Conservation (phyloP, 2,797 vertebrate genomes). For the Potorous gilbertii region DNA sequence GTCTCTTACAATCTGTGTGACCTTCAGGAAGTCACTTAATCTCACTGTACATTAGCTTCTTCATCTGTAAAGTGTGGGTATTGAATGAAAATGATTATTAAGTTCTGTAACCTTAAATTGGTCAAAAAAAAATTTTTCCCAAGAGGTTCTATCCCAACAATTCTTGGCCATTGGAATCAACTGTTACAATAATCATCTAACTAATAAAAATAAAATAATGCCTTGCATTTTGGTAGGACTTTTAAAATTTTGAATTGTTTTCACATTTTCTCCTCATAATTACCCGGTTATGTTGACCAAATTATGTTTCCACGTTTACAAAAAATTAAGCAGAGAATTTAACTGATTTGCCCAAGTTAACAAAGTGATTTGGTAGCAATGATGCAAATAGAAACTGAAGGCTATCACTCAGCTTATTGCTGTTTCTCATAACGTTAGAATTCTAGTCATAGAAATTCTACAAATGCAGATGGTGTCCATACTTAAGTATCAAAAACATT, state of each 20-base stretch:
- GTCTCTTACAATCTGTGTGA: background rate
- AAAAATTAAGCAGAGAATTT: background rate
- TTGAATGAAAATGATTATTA: background rate
- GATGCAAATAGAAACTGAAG: background rate
- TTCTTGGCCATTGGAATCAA: conserved; percentile 2
- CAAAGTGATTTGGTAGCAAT: background rate
- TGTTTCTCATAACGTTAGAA: background rate
- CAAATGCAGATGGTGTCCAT: background rate
- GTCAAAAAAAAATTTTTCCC: conserved; percentile 39
- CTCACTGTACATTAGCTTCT: background rate
- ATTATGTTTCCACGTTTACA: background rate
- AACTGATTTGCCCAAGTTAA: background rate
- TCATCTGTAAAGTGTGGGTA: background rate
- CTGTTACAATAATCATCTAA: conserved; percentile 35
- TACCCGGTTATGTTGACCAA: background rate
- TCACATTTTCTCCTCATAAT: background rate
- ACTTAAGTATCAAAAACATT: background rate
- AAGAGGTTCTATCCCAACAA: conserved; percentile 19
- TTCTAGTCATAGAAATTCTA: background rate
- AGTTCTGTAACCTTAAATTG: background rate
- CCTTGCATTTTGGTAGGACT: background rate
- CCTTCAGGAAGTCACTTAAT: background rate
- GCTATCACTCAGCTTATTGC: background rate
- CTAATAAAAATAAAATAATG: conserved; percentile 22
- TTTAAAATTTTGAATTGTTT: conserved; percentile 45